phyloP scores from a whole-genome alignment of 2,797 vertebrate species.

The Urosaurus nigricauda region DNA sequence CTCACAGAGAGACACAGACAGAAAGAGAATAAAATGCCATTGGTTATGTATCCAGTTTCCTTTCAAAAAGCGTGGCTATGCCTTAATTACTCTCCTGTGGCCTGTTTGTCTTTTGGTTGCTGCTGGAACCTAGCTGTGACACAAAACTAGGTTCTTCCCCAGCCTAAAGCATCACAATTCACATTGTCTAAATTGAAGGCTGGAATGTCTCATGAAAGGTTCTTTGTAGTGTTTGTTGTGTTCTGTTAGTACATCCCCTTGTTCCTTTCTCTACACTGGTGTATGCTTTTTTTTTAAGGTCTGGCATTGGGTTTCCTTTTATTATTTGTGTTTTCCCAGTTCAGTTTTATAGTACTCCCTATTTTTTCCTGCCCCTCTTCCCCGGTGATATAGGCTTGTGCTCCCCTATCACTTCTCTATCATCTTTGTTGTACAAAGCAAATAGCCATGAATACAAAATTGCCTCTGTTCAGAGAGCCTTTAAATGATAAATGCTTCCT shows the following conservation, averaged over 20 bases:
- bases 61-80: conserved; percentile 20
- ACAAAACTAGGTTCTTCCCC: background rate
- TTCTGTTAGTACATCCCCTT: background rate
- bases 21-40: background rate
- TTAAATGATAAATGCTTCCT: background rate
- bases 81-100: background rate
- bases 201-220: background rate
- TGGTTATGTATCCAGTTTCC: background rate
- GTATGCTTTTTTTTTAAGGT: background rate
- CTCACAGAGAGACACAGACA: too few relatives aligned
- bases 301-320: background rate
- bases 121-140: background rate
- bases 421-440: background rate
- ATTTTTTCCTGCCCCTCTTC: too few relatives aligned
- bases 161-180: background rate
- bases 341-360: conserved; percentile 26
- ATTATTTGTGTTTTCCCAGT: background rate
- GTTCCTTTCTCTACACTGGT: background rate
- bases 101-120: conserved; percentile 6
- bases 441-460: background rate
- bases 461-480: background rate
- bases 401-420: background rate
- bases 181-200: background rate
- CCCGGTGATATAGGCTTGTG: background rate
- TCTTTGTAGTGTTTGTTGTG: conserved; percentile 1